phyloP scores from a whole-genome alignment of 2,113 vertebrate genomes.

The Eclectus roratus region DNA sequence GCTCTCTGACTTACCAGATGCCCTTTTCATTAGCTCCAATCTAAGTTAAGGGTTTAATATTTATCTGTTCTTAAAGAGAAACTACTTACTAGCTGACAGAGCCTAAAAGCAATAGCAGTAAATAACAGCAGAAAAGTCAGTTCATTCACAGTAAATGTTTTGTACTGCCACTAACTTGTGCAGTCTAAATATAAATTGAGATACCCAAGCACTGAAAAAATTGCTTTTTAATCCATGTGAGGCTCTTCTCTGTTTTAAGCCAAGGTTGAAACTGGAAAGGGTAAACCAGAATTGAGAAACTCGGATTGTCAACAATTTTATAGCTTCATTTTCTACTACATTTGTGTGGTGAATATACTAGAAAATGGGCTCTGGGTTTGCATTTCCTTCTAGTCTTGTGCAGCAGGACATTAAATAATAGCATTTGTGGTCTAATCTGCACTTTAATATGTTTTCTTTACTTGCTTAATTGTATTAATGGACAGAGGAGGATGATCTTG shows the following conservation, averaged over 20 bases:
- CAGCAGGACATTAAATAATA: slow-evolving; percentile 34
- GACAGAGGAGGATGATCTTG: slow-evolving; percentile 5
- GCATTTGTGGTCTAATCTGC: not conserved
- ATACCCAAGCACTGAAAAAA: not conserved
- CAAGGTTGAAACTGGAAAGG: not conserved
- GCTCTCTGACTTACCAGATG: not conserved
- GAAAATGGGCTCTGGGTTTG: not conserved
- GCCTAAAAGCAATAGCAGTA: not conserved
- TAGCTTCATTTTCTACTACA: not conserved
- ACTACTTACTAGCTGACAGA: not conserved
- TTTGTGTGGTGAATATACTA: not conserved
- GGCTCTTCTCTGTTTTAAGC: not conserved
- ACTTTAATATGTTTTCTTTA: slow-evolving; percentile 28
- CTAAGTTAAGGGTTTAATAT: slow-evolving; percentile 3
- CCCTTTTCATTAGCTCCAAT: not conserved
- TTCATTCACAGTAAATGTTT: not conserved
- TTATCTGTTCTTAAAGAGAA: slow-evolving; percentile 14
- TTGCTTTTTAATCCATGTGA: not conserved
- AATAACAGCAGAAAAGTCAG: not conserved
- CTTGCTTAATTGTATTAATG: slow-evolving; percentile 56
- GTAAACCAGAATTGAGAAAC: not conserved
- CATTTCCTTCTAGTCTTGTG: slow-evolving; percentile 19
- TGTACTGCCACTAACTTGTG: not conserved
- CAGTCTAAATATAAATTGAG: not conserved
- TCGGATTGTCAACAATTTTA: not conserved